Evolutionary conservation across 2,888 invertebrate species (phyloP).

Genomic region (Nomada flava): DNA sequence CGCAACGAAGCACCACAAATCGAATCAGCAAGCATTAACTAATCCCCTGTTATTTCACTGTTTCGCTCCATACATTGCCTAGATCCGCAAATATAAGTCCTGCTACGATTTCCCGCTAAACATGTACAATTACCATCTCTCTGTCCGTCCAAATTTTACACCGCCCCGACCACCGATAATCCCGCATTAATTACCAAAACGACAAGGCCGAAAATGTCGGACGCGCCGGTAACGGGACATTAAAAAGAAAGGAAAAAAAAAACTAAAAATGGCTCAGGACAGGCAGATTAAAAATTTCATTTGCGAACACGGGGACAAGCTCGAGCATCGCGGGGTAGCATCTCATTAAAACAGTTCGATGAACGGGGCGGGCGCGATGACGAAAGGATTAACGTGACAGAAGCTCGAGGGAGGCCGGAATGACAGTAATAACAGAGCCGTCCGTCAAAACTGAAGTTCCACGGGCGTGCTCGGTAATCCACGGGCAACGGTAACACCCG

Average conservation of each 20-base stretch:
- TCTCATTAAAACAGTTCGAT: constrained; percentile 70
- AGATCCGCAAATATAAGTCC: background rate
- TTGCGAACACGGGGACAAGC: constrained; percentile 28
- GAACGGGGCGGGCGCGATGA: constrained; percentile 64
- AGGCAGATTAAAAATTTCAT: constrained; percentile 61
- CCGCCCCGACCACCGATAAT: constrained; percentile 1
- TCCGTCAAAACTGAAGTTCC: constrained; percentile 75
- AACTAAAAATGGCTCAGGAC: background rate
- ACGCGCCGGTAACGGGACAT: background rate
- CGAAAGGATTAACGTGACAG: constrained; percentile 68
- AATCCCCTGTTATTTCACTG: too few relatives aligned
- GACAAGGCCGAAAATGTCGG: constrained; percentile 13
- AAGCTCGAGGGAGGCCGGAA: constrained; percentile 65
- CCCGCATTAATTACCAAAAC: constrained; percentile 28
- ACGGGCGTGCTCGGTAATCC: constrained; percentile 62
- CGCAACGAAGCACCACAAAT: background rate
- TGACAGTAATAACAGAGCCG: constrained; percentile 79
- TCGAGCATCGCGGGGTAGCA: constrained; percentile 38
- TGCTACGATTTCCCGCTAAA: too few relatives aligned
- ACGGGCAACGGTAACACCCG: constrained; percentile 65
- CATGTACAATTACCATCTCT: background rate
- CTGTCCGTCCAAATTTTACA: constrained; percentile 8
- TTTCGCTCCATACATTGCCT: too few relatives aligned
- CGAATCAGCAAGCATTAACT: background rate
- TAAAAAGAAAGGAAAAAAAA: background rate